Conservation (phyloP, 2,113 vertebrate species). For the Pogonocichla stellata region DNA sequence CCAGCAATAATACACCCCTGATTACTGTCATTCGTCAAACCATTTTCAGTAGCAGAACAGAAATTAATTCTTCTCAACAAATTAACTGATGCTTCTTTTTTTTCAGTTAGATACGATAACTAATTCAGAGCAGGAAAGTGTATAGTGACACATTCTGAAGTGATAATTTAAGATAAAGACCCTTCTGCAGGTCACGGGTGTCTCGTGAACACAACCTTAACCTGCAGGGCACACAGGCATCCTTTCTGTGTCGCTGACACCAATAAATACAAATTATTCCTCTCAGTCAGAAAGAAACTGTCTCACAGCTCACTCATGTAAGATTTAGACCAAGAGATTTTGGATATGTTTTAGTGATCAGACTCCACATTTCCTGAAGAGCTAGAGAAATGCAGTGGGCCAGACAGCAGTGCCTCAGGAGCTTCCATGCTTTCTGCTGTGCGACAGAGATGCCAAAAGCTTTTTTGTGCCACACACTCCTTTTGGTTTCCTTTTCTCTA, state of each 20-base stretch:
- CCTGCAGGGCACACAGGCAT: accelerated
- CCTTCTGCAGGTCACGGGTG: accelerated
- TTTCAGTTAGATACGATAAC: not conserved
- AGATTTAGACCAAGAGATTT: not conserved
- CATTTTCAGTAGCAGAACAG: not conserved
- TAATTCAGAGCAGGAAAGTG: not conserved
- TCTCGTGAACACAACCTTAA: not conserved
- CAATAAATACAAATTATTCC: not conserved
- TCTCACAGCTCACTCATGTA: not conserved
- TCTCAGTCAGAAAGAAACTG: not conserved
- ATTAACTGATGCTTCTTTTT: not conserved
- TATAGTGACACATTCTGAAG: not conserved
- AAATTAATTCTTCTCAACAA: not conserved
- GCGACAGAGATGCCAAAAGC: not conserved
- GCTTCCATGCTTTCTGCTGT: not conserved
- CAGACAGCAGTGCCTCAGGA: not conserved
- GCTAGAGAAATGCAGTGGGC: not conserved
- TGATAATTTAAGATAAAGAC: not conserved
- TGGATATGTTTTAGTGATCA: not conserved
- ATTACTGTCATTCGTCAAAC: not conserved
- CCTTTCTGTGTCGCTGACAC: not conserved
- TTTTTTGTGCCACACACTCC: accelerated
- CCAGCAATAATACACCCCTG: not conserved
- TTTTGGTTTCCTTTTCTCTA: not conserved
- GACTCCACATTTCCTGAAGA: not conserved